Evolutionary conservation across 2,113 vertebrate genomes (phyloP), one percentile per base, ranked within the genome.

Genomic region (Asarcornis scutulata): DNA sequence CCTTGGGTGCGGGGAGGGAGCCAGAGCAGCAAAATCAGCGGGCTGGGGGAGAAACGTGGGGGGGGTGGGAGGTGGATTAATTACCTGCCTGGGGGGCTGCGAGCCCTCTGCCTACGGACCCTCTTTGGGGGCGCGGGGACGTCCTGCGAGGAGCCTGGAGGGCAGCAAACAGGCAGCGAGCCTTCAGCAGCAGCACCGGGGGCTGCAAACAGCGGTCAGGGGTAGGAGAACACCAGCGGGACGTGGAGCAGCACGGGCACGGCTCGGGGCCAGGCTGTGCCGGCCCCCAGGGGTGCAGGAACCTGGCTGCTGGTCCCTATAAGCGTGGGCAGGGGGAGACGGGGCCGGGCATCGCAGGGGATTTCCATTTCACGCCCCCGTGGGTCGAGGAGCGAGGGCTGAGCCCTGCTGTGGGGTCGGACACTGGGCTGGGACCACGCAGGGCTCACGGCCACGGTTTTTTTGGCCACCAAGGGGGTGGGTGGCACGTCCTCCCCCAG

Each of bases 61-160:
- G 2, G 16, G 4, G 34, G 44, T 2, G 2, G 0, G 2, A 11
- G 22, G 48, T 42, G 5, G 1, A 6, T 76, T 77, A 89, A 7
- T 80, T 83, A 95, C 92, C 91, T 95, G 63, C 38, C 17, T 6
- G 1, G 12, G 14, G 67, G 3, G 20, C 58, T 58, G 34, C 8
- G 50, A 23, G 34, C 63, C 58, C 31, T 16, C 34, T 32, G 77
- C 46, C 38, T 62, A 23, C 52, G 16, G n/a, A 42, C 67, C 10
- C 59, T 64, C 0, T 0, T 1, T 3, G n/a, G 7, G 17, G 34
- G 46, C 34, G 52, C 1, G 2, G 74, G 11, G 4, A 20, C 26
- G 2, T 76, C 74, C 60, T 31, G 38, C 1, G 23, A 3, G 2
- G 74, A 40, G 5, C 59, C 94, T 96, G 67, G 17, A 38, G 9